These are phyloP conservation scores for Seira sanloemensis DNA, from an alignment of 2,888 invertebrate species.

Conservation along the genomic window DNA sequence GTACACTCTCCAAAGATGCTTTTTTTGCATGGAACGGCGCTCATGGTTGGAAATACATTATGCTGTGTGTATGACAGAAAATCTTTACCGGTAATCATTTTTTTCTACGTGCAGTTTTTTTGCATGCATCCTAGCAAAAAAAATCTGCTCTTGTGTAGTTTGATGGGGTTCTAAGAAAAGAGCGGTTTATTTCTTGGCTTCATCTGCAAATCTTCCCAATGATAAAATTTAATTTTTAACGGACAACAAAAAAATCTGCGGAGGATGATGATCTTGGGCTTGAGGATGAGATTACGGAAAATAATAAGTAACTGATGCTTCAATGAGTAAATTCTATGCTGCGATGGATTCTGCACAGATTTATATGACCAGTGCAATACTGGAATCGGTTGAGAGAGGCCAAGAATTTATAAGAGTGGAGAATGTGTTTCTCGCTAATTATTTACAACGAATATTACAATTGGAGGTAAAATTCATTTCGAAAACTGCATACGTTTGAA, in stretches of 20 bases:
- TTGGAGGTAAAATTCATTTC: too few species aligned
- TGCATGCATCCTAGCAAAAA: neutral
- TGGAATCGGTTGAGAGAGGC: too few species aligned
- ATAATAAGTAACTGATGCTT: neutral
- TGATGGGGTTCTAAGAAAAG: slow-evolving; percentile 32
- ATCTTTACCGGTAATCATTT: slow-evolving; percentile 20
- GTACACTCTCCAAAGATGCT: neutral
- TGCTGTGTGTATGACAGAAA: too few species aligned
- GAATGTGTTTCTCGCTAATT: too few species aligned
- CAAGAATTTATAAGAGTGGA: too few species aligned
- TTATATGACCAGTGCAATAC: neutral
- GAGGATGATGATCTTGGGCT: neutral
- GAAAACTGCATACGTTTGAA: too few species aligned
- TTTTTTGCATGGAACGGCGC: slow-evolving; percentile 12
- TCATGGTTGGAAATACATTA: slow-evolving; percentile 12
- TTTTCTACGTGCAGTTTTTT: neutral
- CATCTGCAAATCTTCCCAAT: slow-evolving; percentile 44
- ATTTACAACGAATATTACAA: too few species aligned
- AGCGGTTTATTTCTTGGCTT: slow-evolving; percentile 52
- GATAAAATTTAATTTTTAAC: slow-evolving; percentile 29
- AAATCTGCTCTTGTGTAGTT: slow-evolving; percentile 7
- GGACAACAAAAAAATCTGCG: neutral
- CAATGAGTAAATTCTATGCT: neutral
- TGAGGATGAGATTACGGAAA: neutral
- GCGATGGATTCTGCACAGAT: neutral